phyloP scores from a whole-genome alignment of 1,140 invertebrate species.

The Thaumetopoea pityocampa region DNA sequence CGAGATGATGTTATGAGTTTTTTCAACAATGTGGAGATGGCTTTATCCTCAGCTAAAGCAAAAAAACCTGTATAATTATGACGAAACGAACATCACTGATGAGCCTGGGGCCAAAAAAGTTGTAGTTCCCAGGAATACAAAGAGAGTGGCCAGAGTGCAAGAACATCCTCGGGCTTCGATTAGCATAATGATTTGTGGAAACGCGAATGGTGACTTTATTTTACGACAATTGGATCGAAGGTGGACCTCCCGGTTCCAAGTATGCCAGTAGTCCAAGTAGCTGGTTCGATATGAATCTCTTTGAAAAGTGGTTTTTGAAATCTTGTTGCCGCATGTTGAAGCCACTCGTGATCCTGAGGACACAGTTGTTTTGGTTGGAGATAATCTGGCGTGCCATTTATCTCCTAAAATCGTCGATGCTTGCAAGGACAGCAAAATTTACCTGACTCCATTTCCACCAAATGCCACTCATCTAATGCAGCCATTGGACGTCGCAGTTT shows the following conservation, averaged over 20 bases:
- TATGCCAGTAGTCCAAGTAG: background rate
- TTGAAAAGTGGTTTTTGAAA: background rate
- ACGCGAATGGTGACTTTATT: background rate
- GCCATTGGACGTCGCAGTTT: background rate
- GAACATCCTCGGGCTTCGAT: background rate
- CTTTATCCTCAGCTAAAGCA: too few species aligned
- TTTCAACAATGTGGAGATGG: too few species aligned
- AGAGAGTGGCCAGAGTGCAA: background rate
- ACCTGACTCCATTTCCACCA: too few species aligned
- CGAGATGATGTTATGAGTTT: too few species aligned
- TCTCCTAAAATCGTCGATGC: too few species aligned
- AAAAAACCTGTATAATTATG: constrained; percentile 5
- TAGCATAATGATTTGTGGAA: background rate
- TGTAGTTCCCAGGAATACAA: too few species aligned
- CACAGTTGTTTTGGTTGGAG: too few species aligned
- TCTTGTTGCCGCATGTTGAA: background rate
- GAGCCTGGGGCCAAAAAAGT: background rate
- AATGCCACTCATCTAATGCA: background rate
- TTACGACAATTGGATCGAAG: background rate
- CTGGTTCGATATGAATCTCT: background rate
- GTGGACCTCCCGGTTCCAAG: background rate
- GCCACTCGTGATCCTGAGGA: too few species aligned
- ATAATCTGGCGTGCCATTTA: too few species aligned
- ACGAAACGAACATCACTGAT: background rate
- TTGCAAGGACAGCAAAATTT: too few species aligned